Conservation (phyloP, 2,888 invertebrate genomes). For the Acholoe squamosa region DNA sequence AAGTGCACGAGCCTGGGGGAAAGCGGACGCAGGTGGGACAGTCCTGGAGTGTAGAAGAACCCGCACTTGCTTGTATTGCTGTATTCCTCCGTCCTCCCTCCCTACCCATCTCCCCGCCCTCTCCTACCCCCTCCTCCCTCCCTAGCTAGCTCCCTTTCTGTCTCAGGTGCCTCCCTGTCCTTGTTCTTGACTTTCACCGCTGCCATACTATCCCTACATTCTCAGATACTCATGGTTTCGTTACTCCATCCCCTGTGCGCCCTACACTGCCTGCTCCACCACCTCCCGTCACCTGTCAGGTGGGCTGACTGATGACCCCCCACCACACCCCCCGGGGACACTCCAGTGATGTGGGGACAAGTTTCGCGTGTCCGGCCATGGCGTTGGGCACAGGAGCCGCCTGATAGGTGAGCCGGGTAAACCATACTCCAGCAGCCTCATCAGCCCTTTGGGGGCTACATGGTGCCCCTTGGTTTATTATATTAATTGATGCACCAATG, state of each 20-base stretch:
- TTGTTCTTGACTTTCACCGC: background rate
- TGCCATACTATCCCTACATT: background rate
- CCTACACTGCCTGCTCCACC: background rate
- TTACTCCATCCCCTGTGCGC: background rate
- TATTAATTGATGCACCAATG: too few species aligned
- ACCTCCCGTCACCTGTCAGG: background rate
- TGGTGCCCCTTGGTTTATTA: too few species aligned
- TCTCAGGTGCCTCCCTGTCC: background rate
- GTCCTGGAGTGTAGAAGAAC: too few species aligned
- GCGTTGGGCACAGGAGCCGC: background rate
- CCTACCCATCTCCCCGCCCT: too few species aligned
- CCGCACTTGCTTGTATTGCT: too few species aligned
- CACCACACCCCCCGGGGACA: background rate
- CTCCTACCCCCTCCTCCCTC: too few species aligned
- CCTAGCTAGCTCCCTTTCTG: too few species aligned
- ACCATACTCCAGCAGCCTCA: background rate
- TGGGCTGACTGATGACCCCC: background rate
- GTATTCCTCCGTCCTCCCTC: too few species aligned
- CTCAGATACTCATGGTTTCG: too few species aligned
- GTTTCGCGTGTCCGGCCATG: background rate
- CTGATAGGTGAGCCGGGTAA: background rate
- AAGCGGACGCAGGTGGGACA: too few species aligned
- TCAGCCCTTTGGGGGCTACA: too few species aligned
- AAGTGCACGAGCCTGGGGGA: too few species aligned
- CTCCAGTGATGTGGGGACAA: background rate